Percentiles rank a stretch among this genome's conserved stretches.
phyloP scores from a whole-genome alignment of 2,888 invertebrate species.

The Archips xylosteana region DNA sequence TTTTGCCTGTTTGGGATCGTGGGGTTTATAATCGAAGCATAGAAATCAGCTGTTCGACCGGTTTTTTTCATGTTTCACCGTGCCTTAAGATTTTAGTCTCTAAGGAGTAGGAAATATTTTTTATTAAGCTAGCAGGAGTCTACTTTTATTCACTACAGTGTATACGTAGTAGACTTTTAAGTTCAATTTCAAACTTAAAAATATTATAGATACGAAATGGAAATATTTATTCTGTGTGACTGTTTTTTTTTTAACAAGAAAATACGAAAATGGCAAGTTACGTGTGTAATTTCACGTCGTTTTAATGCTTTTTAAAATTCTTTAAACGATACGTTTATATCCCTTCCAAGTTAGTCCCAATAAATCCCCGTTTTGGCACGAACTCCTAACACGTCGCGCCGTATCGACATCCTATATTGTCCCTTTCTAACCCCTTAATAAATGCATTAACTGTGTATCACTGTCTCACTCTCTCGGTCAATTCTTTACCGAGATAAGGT shows the following conservation, averaged over 20 bases:
- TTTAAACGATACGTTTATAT: conserved; percentile 44
- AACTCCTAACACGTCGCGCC: conserved; percentile 52
- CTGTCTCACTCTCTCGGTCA: conserved; percentile 61
- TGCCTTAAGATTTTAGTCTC: conserved; percentile 24
- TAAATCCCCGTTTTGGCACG: conserved; percentile 73
- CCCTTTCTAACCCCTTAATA: conserved; percentile 19
- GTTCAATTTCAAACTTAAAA: too few relatives aligned
- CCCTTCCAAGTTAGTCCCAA: conserved; percentile 64
- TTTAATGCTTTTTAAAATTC: conserved; percentile 22
- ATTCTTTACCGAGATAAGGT: conserved; percentile 72
- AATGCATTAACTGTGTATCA: conserved; percentile 51
- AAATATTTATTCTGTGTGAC: too few relatives aligned
- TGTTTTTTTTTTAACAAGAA: too few relatives aligned
- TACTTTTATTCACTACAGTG: background rate
- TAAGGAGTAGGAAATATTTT: background rate
- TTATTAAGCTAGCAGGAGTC: background rate
- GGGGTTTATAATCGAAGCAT: conserved; percentile 33
- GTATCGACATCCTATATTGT: conserved; percentile 37
- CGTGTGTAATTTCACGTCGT: background rate
- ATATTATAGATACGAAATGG: too few relatives aligned
- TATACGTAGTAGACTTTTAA: too few relatives aligned
- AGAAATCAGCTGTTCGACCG: conserved; percentile 41
- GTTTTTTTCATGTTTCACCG: conserved; percentile 31
- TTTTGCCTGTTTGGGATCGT: conserved; percentile 32
- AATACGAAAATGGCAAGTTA: too few relatives aligned